phyloP scores from a whole-genome alignment of 1,140 invertebrate species.

The Zaprionus capensis region DNA sequence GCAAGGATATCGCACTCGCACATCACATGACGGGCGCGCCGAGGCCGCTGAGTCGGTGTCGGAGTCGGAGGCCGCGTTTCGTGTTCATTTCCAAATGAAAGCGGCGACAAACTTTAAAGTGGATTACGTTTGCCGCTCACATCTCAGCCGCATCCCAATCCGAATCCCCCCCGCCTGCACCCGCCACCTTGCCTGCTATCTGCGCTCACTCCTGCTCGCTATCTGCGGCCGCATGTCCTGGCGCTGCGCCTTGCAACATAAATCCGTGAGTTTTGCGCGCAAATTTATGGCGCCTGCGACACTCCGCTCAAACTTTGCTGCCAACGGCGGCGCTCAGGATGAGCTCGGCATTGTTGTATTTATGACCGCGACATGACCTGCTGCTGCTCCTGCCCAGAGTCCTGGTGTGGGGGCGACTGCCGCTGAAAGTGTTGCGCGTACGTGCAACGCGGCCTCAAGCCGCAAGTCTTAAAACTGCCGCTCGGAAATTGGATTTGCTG shows the following conservation, averaged over 20 bases:
- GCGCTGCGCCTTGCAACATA: conserved; percentile 65
- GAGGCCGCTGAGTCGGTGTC: not conserved
- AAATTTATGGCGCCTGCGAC: conserved; percentile 80
- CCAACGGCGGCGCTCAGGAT: conserved; percentile 34
- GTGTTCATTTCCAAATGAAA: conserved; percentile 66
- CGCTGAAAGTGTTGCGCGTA: conserved; percentile 73
- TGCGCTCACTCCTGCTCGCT: conserved; percentile 32
- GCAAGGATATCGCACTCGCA: conserved; percentile 68
- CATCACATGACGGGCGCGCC: conserved; percentile 17
- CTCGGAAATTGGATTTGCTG: conserved; percentile 74
- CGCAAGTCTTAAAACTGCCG: conserved; percentile 56
- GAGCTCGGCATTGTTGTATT: conserved; percentile 75
- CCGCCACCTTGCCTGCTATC: conserved; percentile 2
- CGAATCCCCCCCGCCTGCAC: not conserved
- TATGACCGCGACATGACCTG: conserved; percentile 84
- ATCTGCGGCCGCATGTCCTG: conserved; percentile 55
- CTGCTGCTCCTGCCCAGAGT: conserved; percentile 35
- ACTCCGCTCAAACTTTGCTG: conserved; percentile 71
- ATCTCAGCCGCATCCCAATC: conserved; percentile 14
- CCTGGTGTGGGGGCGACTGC: conserved; percentile 25
- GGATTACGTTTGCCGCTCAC: conserved; percentile 74
- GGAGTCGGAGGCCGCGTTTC: conserved; percentile 47
- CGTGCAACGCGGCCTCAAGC: conserved; percentile 57
- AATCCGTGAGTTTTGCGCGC: conserved; percentile 79
- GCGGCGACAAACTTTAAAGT: conserved; percentile 81